A percentile compares a stretch with the other conserved stretches of the same genome.
Evolutionary conservation across 1,140 invertebrate genomes (phyloP).

Genomic region (Drosophila sulfurigaster): DNA sequence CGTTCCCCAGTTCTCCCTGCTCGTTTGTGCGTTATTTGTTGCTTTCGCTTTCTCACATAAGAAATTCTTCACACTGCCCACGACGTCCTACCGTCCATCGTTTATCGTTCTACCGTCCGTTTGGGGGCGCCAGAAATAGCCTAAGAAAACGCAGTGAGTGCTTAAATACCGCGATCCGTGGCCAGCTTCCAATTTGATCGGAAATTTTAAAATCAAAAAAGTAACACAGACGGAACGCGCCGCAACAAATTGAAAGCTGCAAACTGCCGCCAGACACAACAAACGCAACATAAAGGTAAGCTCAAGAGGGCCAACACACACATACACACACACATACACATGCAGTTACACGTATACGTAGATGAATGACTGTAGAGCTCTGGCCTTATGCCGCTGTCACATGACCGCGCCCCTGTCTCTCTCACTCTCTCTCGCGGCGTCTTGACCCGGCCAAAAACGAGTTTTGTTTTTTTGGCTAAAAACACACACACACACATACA

Average conservation of each 20-base stretch:
- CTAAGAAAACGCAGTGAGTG: conserved; percentile 16
- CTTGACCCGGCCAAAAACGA: conserved; percentile 61
- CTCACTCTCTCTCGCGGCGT: conserved; percentile 22
- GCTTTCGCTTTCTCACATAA: conserved; percentile 52
- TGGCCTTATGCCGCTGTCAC: conserved; percentile 53
- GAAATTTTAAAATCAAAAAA: conserved; percentile 18
- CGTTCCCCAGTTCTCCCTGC: no score
- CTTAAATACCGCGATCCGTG: conserved; percentile 10
- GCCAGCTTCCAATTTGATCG: conserved; percentile 12
- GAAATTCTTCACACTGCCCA: conserved; percentile 53
- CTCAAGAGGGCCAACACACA: conserved; percentile 41
- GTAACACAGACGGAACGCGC: not conserved
- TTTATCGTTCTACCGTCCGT: not conserved
- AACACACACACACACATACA: conserved; percentile 20
- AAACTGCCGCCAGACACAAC: conserved; percentile 21
- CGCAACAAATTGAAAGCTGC: conserved; percentile 43
- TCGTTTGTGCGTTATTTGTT: not conserved
- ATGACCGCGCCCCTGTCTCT: conserved; percentile 52
- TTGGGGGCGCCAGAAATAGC: conserved; percentile 29
- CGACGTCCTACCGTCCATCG: not conserved
- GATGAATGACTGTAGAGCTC: conserved; percentile 41
- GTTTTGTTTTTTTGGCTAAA: conserved; percentile 70
- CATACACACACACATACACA: conserved; percentile 11
- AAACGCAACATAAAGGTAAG: conserved; percentile 50
- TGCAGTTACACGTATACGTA: conserved; percentile 22